Base-by-base conservation (phyloP, 2,113 vertebrate species). In the Setophaga coronata region DNA sequence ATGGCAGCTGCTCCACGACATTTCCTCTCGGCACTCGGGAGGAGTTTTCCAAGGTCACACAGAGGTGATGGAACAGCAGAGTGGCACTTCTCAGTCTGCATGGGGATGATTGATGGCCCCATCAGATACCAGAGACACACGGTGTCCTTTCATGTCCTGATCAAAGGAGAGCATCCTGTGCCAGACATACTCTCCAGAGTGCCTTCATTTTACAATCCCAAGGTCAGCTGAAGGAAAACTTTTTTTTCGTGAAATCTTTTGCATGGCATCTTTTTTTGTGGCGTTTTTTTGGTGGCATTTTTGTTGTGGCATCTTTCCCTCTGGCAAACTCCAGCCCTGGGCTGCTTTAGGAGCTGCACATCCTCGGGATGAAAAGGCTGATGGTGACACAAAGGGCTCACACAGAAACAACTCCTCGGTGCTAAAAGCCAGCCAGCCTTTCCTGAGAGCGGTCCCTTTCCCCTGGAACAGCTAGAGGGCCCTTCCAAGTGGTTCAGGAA, bases 401-500 rank as follows among this genome's bases (percentile, higher is more conserved):
- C 19, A 3, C 42, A 26, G 43, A 64, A 87, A 43, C 56, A 73
- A 7, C 54, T 72, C 48, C 74, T 36, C 15, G 5, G 20, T 43
- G 80, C 83, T 74, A 9, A 57, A 72, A 88, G 38, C 23, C 43
- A 88, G 33, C 25, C 43, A 88, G 24, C 60, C 56, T 71, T 6
- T 79, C 36, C 70, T 67, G 67, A 14, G 20, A 70, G 36, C 69
- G 45, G 77, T 12, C 80, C 80, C 72, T 86, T 38, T 80, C 71
- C 83, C 58, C 87, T 82, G 77, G 9, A 95, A 84, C 89, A 94
- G 93, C 91, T 45, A 67, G 91, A 94, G 95, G 89, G 87, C 94
- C 70, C 87, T 93, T 96, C 87, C 91, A 89, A 69, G 73, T 80
- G 80, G 73, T 65, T 96, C 81, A 69, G 1, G 2, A 87, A 79